phyloP scores from a whole-genome alignment of 2,797 vertebrate species.

The Enteromius anoplus region DNA sequence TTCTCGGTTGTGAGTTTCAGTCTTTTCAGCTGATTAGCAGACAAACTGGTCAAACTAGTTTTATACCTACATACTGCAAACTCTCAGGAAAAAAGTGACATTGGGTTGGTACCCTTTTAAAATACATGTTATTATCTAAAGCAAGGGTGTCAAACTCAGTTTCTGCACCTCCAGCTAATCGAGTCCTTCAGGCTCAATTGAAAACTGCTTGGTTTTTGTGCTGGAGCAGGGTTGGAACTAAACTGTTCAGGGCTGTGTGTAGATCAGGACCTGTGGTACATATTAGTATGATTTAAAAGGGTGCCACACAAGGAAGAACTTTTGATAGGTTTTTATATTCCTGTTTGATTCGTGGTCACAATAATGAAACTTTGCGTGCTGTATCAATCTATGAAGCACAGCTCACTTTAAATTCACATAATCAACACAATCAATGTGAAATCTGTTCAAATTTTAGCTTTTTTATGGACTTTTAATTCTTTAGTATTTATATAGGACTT shows the following conservation, averaged over 20 bases:
- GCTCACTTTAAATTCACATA: background rate
- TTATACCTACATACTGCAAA: background rate
- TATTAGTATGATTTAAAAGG: background rate
- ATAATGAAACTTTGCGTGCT: background rate
- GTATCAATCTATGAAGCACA: background rate
- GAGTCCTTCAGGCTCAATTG: too few species aligned
- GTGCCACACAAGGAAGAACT: background rate
- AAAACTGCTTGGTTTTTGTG: too few species aligned
- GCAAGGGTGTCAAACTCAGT: background rate
- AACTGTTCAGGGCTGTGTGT: background rate
- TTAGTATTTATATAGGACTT: background rate
- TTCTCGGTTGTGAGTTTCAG: background rate
- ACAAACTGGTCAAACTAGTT: constrained; percentile 30
- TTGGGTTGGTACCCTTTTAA: background rate
- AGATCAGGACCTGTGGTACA: background rate
- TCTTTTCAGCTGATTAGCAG: constrained; percentile 23
- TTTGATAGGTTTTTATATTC: background rate
- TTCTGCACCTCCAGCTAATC: too few species aligned
- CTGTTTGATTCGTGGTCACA: background rate
- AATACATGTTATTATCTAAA: background rate
- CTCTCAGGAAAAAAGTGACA: background rate
- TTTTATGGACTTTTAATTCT: background rate
- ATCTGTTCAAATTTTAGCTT: background rate
- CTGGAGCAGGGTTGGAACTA: too few species aligned
- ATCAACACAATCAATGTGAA: background rate